Evolutionary conservation across 2,888 invertebrate genomes (phyloP), one percentile per base, ranked within the genome.

Genomic region (Heliconius ismenius): DNA sequence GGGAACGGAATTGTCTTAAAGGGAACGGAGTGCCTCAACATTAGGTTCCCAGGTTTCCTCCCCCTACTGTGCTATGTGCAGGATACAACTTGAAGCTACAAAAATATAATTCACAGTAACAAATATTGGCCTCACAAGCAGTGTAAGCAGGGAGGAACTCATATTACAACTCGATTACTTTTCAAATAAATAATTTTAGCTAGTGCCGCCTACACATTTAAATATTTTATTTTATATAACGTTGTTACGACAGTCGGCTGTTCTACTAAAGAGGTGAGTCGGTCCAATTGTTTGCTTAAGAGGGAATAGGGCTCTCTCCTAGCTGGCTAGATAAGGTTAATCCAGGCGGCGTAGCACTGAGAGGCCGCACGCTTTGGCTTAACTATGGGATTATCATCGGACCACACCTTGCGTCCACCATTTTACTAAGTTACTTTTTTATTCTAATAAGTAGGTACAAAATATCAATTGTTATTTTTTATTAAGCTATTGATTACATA

Each of bases 241-340:
- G 15, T n/a, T 36, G 21, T 11, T 18, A 62, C 13, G 24, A 62
- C 2, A 4, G 26, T 62, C 26, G 15, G 62, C 26, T 62, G 62
- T 62, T 1, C 32, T 54, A 58, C 24, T 70, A 24, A 21, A 63
- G 58, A 26, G 26, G 62, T 43, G 82, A 78, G 69, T 70, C 58
- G 73, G 78, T 75, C 60, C 39, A 74, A 72, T 68, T 58, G 76
- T 79, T 79, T 78, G 76, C 58, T 74, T 78, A 69, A 72, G 74
- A 62, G 64, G 73, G 77, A 80, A 76, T 83, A 83, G 84, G 73
- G 83, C 84, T 86, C 84, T 89, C 90, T 89, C 90, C 79, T 43
- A 24, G 18, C 73, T 78, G 89, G 88, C 90, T 83, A 89, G 93
- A 93, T 93, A 93, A 92, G 88, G 89, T 87, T 89, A 90, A 89